Evolutionary conservation across 2,797 vertebrate genomes (phyloP), one percentile per base, ranked within the genome.

Genomic region (Coregonus sp.): DNA sequence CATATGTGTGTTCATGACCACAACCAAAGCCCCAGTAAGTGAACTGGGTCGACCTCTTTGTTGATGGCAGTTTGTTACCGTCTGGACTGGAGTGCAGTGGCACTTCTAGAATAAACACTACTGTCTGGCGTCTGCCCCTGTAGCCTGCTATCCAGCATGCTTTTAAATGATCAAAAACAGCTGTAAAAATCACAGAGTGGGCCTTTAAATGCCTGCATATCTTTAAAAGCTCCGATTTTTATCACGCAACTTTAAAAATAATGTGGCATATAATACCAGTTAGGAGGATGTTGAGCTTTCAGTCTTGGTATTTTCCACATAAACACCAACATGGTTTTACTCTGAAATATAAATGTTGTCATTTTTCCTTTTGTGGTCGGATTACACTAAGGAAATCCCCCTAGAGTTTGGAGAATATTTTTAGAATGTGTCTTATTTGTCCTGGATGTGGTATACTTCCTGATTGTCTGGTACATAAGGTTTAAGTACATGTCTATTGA

Each of bases 1-100:
- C 12, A 11, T 20, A 5, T 52, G 70, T 63, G 72, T 61, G 54
- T 61, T 47, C 31, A 61, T 12, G 33, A 18, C 72, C 9, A 37
- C 56, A 40, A 35, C 12, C 18, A 73, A 59, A 37, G 54, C 31
- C 33, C 51, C 82, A 81, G 86, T 82, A 77, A 7, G 81, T 81
- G 82, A 87, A 86, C 87, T 74, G 63, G 59, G 37, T 76, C 83
- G 77, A 89, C 82, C 85, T 82, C 81, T 81, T 74, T 80, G 71
- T 85, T 15, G 11, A 71, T 83, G 81, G 85, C 78, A 78, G 80
- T 78, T 80, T 82, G 83, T 82, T 75, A 75, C 73, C 71, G 75
- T 86, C 73, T 78, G 77, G 20, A 84, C 73, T 78, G 77, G 20
- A 84, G 82, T 74, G 71, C 80, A 85, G 82, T 73, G 50, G 77